A percentile compares a stretch with the other conserved stretches of the same genome.
phyloP scores from a whole-genome alignment of 1,140 invertebrate species.

The Augochlora pura region DNA sequence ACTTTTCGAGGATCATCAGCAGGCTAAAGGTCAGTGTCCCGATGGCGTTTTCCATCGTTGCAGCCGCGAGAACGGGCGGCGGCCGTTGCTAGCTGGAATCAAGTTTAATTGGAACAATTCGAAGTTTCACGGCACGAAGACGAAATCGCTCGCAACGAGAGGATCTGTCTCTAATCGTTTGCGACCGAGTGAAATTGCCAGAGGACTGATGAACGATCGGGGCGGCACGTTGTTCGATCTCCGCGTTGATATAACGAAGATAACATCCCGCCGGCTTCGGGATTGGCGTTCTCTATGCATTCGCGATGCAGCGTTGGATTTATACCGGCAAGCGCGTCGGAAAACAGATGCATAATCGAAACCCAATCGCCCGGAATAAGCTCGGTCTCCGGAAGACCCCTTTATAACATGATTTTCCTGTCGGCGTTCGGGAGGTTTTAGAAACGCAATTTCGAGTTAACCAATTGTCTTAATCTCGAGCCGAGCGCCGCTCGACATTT shows the following conservation, averaged over 20 bases:
- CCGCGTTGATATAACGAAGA: slow-evolving; percentile 20
- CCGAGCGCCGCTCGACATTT: too few relatives aligned
- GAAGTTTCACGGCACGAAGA: slow-evolving; percentile 5
- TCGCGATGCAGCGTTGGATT: slow-evolving; percentile 1
- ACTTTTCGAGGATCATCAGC: slow-evolving; percentile 27
- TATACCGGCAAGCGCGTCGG: too few relatives aligned
- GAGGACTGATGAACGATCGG: slow-evolving; percentile 19
- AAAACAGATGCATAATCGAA: not conserved
- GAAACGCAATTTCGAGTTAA: too few relatives aligned
- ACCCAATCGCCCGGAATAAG: not conserved
- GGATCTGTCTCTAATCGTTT: not conserved
- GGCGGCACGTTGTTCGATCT: not conserved
- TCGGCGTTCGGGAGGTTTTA: too few relatives aligned
- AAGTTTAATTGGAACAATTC: slow-evolving; percentile 44
- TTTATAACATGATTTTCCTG: too few relatives aligned
- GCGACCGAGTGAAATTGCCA: not conserved
- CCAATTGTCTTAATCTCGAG: too few relatives aligned
- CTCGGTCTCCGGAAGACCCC: not conserved
- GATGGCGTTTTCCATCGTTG: not conserved
- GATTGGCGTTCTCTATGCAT: slow-evolving; percentile 11
- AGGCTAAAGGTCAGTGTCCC: slow-evolving; percentile 26
- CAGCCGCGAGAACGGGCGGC: not conserved
- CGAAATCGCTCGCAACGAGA: slow-evolving; percentile 4
- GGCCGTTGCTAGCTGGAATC: not conserved
- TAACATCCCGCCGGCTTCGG: not conserved